Base-by-base conservation (phyloP, 2,888 invertebrate genomes). In the Silvanus unidentatus region DNA sequence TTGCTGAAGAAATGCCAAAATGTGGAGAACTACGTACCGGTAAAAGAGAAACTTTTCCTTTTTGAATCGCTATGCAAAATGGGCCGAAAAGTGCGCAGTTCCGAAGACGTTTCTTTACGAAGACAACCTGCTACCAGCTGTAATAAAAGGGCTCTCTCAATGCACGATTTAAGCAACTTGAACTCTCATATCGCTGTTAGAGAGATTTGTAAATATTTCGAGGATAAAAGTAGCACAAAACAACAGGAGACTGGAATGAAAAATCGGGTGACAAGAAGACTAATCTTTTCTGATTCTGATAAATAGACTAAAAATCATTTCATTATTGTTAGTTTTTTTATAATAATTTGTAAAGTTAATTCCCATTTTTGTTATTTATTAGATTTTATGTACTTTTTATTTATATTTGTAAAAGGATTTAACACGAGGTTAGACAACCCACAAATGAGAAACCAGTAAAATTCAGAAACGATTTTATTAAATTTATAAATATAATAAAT, bases 181-280 rank as follows among this genome's bases (percentile, higher is more conserved):
- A 71, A 77, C 45, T 75, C 76, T 8, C 64, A 60, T 36, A 61
- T 64, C 9, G 71, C 68, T 14, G 84, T 84, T 14, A 75, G 82
- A 44, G 82, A 84, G 62, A 77, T 84, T 70, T 80, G 85, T 54
- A 79, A 82, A 67, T 82, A 82, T 70, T 84, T 84, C 68, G 84
- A 84, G 62, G 79, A 79, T 34, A 69, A 67, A 57, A 58, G 50
- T 37, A 64, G 64, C 27, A 45, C 54, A 12, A 45, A 50, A 27
- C n/a, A 35, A 12, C 37, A 37, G 16, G 37, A 37, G 9, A 16
- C 10, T 9, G 37, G 9, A 12, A 12, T 16, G 37, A 16, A n/a
- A 6, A 16, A 10, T 16, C 4, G 37, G 8, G 10, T 12, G 13
- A 16, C 14, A 5, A 13, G 37, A 37, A 13, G 37, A 16, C n/a